A percentile compares a stretch with the other conserved stretches of the same genome.
phyloP scores from a whole-genome alignment of 2,888 invertebrate species.

The Ophraella communa region DNA sequence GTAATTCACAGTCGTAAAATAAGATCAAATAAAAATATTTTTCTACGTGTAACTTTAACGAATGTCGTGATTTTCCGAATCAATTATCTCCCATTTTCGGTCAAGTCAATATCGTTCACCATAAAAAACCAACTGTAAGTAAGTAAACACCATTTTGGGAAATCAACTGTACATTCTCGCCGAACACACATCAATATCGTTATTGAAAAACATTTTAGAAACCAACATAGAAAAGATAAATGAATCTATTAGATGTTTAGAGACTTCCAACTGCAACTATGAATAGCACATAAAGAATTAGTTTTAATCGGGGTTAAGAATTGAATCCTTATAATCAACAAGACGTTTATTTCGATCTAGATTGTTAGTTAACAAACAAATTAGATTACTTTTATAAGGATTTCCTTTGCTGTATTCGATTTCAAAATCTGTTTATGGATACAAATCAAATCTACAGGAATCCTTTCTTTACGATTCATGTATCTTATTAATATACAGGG shows the following conservation, averaged over 20 bases:
- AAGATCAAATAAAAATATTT: too few species aligned
- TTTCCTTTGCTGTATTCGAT: neutral
- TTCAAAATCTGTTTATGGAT: neutral
- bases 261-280: too few species aligned
- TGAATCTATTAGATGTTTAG: too few species aligned
- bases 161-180: neutral
- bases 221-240: too few species aligned
- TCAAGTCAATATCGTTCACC: neutral
- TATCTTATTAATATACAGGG: too few species aligned
- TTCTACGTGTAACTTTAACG: neutral
- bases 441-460: too few species aligned
- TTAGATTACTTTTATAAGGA: neutral
- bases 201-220: too few species aligned
- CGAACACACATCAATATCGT: neutral
- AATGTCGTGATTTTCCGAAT: neutral
- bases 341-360: neutral
- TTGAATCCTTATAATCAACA: neutral
- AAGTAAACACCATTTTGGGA: neutral
- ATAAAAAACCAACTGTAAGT: neutral
- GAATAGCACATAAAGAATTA: too few species aligned
- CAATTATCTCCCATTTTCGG: neutral
- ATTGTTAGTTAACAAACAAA: neutral
- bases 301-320: neutral
- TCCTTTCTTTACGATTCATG: too few species aligned
- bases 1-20: too few species aligned